phyloP scores from a whole-genome alignment of 2,797 vertebrate species.

The Xenopus petersii region DNA sequence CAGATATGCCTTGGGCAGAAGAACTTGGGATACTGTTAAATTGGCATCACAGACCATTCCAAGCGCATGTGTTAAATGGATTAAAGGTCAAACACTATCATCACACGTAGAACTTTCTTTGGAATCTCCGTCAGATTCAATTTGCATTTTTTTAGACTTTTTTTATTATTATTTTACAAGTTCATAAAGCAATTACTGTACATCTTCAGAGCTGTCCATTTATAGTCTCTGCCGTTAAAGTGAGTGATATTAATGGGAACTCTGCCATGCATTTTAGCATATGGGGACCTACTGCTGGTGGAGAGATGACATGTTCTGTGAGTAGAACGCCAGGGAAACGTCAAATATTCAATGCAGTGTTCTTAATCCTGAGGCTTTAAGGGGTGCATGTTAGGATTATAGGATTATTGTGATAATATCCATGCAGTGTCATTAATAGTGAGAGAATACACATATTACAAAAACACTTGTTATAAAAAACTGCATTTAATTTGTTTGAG shows the following conservation, averaged over 20 bases:
- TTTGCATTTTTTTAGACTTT: not conserved
- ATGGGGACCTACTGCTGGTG: not conserved
- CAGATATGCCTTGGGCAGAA: slow-evolving; percentile 20
- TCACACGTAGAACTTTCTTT: not conserved
- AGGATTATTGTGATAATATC: no score
- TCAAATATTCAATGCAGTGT: no score
- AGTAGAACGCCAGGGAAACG: not conserved
- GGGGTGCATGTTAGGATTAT: no score
- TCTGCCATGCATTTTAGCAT: not conserved
- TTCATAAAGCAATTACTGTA: not conserved
- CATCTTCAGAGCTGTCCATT: not conserved
- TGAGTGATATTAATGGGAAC: not conserved
- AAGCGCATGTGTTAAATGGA: not conserved
- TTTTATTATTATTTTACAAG: not conserved
- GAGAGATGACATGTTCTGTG: not conserved
- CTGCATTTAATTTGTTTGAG: no score
- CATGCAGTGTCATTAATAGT: no score
- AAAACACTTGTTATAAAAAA: no score
- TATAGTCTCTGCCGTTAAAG: not conserved
- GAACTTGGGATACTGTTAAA: not conserved
- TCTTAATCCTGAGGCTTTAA: no score
- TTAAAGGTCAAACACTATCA: slow-evolving; percentile 18
- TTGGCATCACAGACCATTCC: slow-evolving; percentile 1
- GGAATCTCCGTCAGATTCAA: not conserved
- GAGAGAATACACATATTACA: no score